Percentiles rank a stretch among this genome's conserved stretches.
These are phyloP conservation scores for Kuschelorhynchus macadamiae DNA, from an alignment of 2,888 invertebrate genomes.

Conservation along the genomic window DNA sequence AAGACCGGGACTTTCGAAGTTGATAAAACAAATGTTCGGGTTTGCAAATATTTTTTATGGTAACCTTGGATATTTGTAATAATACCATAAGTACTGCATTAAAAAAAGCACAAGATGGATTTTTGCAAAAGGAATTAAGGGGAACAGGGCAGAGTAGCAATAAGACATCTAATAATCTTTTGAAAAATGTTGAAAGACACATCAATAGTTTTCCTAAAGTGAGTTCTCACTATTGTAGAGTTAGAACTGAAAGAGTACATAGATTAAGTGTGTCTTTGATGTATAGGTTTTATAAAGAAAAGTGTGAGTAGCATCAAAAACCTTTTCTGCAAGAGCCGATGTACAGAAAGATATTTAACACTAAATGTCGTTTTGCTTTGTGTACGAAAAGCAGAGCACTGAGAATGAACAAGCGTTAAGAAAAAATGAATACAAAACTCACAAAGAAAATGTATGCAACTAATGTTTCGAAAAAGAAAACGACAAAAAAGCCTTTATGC, in stretches of 20 bases:
- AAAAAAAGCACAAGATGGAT: constrained; percentile 34
- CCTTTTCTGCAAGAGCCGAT: constrained; percentile 8
- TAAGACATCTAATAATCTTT: constrained; percentile 36
- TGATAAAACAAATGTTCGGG: constrained; percentile 22
- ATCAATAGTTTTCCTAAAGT: constrained; percentile 55
- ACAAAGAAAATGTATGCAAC: constrained; percentile 32
- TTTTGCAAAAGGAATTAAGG: constrained; percentile 47
- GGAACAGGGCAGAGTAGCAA: constrained; percentile 50
- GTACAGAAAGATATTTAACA: constrained; percentile 6
- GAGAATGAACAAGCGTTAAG: constrained; percentile 19
- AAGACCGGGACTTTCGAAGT: constrained; percentile 33
- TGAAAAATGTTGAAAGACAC: constrained; percentile 49
- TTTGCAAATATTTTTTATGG: constrained; percentile 49
- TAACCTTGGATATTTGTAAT: constrained; percentile 42
- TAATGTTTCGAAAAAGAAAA: constrained; percentile 51
- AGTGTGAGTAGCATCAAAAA: constrained; percentile 12
- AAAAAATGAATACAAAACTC: constrained; percentile 29
- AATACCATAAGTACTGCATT: constrained; percentile 42
- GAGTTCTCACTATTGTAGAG: constrained; percentile 56
- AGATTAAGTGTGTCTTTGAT: constrained; percentile 58
- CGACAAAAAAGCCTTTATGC: constrained; percentile 50
- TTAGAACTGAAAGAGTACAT: constrained; percentile 54
- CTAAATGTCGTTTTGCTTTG: constrained; percentile 3
- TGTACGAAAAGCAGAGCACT: constrained; percentile 12
- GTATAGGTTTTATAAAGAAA: constrained; percentile 48